These are phyloP conservation scores for Caenorhabditis parvicauda DNA, from an alignment of 2,888 invertebrate genomes.

Conservation along the genomic window DNA sequence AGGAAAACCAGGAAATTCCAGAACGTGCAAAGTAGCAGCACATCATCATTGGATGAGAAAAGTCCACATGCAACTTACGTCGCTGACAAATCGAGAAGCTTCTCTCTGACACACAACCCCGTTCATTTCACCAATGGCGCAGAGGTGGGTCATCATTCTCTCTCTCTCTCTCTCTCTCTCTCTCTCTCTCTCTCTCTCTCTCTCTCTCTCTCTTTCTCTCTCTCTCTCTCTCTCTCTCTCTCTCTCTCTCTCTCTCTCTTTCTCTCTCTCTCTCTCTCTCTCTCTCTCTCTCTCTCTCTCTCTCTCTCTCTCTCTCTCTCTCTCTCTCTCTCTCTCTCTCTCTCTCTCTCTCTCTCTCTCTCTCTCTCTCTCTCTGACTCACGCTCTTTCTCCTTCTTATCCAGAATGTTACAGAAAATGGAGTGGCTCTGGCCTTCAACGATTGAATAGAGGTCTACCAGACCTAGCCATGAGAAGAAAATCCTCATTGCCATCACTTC, in stretches of 20 bases:
- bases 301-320: not conserved
- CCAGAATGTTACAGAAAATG: not conserved
- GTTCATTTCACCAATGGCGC: no score
- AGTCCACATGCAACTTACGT: no score
- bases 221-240: not conserved
- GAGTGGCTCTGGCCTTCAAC: not conserved
- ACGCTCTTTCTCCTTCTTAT: conserved; percentile 2
- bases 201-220: conserved; percentile 6
- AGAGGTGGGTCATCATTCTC: no score
- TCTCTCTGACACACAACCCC: no score
- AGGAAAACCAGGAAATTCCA: no score
- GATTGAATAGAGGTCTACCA: conserved; percentile 34
- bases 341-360: not conserved
- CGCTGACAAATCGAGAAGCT: no score
- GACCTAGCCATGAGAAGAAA: conserved; percentile 35
- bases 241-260: not conserved
- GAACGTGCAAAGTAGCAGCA: no score
- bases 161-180: no score
- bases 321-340: not conserved
- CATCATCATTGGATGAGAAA: no score
- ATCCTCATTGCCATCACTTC: conserved; percentile 26
- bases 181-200: no score
- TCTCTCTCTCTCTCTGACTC: not conserved
- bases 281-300: not conserved
- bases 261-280: conserved; percentile 3